A percentile compares a stretch with the other conserved stretches of the same genome.
Evolutionary conservation across 1,140 invertebrate species (phyloP).

Genomic region (Brachionus rotundiformis): DNA sequence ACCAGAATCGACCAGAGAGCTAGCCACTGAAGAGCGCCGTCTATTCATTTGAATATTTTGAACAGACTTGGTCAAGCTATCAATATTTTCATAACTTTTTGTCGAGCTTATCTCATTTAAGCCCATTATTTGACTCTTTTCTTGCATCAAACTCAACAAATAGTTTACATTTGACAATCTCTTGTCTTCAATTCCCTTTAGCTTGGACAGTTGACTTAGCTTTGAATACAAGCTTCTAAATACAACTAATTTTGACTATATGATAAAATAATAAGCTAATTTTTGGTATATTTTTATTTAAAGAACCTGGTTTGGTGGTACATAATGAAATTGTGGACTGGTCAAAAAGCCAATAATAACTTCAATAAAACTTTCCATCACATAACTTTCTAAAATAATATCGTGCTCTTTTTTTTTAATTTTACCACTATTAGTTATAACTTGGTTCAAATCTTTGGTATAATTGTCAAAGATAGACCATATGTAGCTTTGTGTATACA

Average conservation of each 20-base stretch:
- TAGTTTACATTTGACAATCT: background rate
- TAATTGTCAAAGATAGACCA: slow-evolving; percentile 12
- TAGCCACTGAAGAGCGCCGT: background rate
- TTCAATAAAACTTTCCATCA: slow-evolving; percentile 18
- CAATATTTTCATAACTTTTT: background rate
- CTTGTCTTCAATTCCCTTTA: background rate
- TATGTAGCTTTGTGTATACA: background rate
- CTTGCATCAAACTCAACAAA: slow-evolving; percentile 17
- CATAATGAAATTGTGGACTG: slow-evolving; percentile 5
- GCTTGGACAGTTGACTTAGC: background rate
- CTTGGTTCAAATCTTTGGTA: slow-evolving; percentile 5
- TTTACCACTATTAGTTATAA: background rate
- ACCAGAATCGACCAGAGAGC: background rate
- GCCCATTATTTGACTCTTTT: slow-evolving; percentile 2
- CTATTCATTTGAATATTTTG: background rate
- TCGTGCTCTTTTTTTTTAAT: background rate
- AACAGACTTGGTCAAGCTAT: background rate
- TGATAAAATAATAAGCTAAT: background rate
- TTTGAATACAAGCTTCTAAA: background rate
- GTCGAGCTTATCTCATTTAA: background rate
- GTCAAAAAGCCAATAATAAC: slow-evolving; percentile 23
- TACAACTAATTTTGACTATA: background rate
- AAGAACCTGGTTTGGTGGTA: background rate
- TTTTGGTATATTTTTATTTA: background rate
- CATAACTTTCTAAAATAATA: background rate